A percentile compares a stretch with the other conserved stretches of the same genome.
phyloP scores from a whole-genome alignment of 2,113 vertebrate genomes.

The Australoheros scitulus region DNA sequence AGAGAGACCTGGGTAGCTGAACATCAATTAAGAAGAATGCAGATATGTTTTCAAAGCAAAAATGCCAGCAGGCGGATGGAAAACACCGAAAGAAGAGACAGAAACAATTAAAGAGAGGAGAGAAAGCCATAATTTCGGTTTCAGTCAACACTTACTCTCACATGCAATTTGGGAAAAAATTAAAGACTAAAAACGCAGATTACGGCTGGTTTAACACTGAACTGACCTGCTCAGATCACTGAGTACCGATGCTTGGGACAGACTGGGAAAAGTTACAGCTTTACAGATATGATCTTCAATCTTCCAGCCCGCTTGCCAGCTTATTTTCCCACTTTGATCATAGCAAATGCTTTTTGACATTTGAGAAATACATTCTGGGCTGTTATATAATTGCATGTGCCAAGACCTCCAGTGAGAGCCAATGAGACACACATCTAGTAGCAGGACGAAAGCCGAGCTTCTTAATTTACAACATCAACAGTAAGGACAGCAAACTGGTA shows the following conservation, averaged over 20 bases:
- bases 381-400: neutral
- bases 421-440: neutral
- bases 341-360: constrained; percentile 1
- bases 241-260: neutral
- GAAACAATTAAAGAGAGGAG: neutral
- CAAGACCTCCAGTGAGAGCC: neutral
- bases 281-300: constrained; percentile 15
- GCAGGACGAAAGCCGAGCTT: neutral
- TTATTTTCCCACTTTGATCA: constrained; percentile 26
- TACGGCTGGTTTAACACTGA: neutral
- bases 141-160: neutral
- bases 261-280: neutral
- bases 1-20: constrained; percentile 18
- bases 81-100: neutral
- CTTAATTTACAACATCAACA: neutral
- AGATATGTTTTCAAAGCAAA: constrained; percentile 21
- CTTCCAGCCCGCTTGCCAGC: neutral
- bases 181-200: neutral
- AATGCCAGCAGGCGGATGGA: neutral
- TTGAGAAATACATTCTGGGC: neutral
- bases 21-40: constrained; percentile 39
- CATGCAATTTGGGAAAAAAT: constrained; percentile 9
- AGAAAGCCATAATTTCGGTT: constrained; percentile 18
- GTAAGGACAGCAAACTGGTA: constrained; percentile 3
- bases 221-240: neutral